Conservation (phyloP, 2,113 vertebrate species). For the Sterrhoptilus dennistouni region DNA sequence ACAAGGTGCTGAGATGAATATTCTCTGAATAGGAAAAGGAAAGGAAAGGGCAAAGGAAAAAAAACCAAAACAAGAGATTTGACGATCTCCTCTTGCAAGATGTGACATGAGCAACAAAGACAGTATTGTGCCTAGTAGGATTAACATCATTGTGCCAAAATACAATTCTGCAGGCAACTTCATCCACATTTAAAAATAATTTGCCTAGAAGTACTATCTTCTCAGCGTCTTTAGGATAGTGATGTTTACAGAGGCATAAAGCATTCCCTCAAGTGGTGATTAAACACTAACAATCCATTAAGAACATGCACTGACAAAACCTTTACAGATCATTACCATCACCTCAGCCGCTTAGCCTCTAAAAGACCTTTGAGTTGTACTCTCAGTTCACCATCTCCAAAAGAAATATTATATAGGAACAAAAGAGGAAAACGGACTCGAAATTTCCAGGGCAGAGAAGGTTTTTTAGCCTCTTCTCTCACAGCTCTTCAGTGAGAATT, state of each 20-base stretch:
- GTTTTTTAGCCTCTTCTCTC: neutral
- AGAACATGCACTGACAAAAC: neutral
- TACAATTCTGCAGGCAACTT: neutral
- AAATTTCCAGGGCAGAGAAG: neutral
- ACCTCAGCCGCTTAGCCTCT: neutral
- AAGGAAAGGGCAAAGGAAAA: neutral
- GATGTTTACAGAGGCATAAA: neutral
- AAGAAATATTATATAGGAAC: neutral
- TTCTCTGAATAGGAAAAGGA: neutral
- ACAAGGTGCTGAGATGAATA: neutral
- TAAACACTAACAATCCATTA: neutral
- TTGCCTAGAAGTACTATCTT: conserved; percentile 1
- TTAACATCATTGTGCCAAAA: neutral
- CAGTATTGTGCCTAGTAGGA: neutral
- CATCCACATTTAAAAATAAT: neutral
- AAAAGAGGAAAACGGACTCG: neutral
- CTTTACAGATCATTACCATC: neutral
- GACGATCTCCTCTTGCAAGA: neutral
- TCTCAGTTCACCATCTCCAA: neutral
- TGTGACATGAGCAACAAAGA: neutral
- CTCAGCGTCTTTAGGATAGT: neutral
- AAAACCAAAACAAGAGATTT: neutral
- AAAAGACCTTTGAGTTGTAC: neutral
- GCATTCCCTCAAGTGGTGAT: neutral
- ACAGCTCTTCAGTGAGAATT: neutral